phyloP scores from a whole-genome alignment of 2,888 invertebrate species.

The Candidula unifasciata region DNA sequence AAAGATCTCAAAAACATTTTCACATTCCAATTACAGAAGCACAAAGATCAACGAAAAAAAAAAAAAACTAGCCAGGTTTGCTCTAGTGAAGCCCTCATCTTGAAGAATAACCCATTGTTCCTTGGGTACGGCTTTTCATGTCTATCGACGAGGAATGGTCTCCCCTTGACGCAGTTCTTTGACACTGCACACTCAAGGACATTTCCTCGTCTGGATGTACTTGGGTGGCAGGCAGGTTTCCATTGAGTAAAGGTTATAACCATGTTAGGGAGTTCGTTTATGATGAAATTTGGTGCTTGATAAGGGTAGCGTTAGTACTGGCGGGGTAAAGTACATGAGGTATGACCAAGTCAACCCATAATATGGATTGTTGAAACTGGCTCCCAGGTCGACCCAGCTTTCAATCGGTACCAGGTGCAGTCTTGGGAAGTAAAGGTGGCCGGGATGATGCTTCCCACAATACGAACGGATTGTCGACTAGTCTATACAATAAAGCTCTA shows the following conservation, averaged over 20 bases:
- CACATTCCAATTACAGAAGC: constrained; percentile 6
- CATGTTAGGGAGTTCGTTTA: too few species aligned
- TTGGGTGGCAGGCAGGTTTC: background rate
- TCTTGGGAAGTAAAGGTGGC: too few species aligned
- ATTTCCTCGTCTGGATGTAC: background rate
- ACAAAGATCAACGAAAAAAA: background rate
- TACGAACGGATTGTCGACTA: too few species aligned
- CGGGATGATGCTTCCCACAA: too few species aligned
- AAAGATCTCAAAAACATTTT: background rate
- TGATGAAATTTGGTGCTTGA: too few species aligned
- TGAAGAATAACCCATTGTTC: background rate
- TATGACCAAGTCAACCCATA: too few species aligned
- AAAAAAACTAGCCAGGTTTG: background rate
- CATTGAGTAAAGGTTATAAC: background rate
- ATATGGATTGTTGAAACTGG: too few species aligned
- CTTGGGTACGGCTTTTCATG: background rate
- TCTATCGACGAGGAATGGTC: background rate
- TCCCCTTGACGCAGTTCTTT: background rate
- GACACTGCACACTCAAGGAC: background rate
- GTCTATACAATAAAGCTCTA: too few species aligned
- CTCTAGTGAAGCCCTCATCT: background rate
- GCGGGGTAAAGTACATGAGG: too few species aligned
- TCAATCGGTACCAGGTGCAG: too few species aligned
- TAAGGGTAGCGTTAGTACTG: too few species aligned
- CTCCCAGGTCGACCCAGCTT: too few species aligned